Base-by-base conservation (phyloP, 2,797 vertebrate species). In the Astyanax mexicanus region DNA sequence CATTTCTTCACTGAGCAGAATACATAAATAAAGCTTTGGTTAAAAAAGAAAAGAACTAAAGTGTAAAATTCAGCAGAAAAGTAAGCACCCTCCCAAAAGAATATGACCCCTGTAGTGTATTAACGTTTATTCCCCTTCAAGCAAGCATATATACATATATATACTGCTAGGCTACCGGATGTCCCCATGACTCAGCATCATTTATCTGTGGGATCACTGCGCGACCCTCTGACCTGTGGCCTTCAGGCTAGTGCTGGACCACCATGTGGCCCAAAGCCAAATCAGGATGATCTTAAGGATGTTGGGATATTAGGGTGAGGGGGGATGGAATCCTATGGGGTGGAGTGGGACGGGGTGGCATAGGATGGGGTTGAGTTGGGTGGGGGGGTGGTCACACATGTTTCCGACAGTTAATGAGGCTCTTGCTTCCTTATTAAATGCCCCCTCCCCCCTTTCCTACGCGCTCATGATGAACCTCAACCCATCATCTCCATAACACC, bases 361-460 rank as follows among this genome's bases (percentile, higher is more conserved):
- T n/a, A n/a, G n/a, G 64, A 64, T 51, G 6, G 60, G 65, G 73
- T 55, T 54, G 66, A 25, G 60, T 32, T 37, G 21, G 13, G 35
- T 44, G 57, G 52, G 60, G 72, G 58, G 12, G 66, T 70, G 60
- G 52, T 58, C 71, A 79, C 77, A 79, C 80, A 69, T 62, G 71
- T 79, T 74, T 65, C 62, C 60, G 12, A 54, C 55, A 71, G 79
- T 77, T 83, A 81, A 83, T 81, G 69, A 83, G 76, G 76, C 71
- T 51, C 69, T 76, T 27, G 61, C 76, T 74, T 83, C 76, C 77
- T 80, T 81, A 83, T 83, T 81, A 83, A 79, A 66, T 55, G 52
- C 69, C 76, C 72, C 60, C 57, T 38, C 55, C 68, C 73, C 76
- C 72, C 72, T 70, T 76, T 52, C 65, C 69, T 3, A 54, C 58